A percentile compares a stretch with the other conserved stretches of the same genome.
phyloP scores from a whole-genome alignment of 2,888 invertebrate species.

The Mellilla xanthometata region DNA sequence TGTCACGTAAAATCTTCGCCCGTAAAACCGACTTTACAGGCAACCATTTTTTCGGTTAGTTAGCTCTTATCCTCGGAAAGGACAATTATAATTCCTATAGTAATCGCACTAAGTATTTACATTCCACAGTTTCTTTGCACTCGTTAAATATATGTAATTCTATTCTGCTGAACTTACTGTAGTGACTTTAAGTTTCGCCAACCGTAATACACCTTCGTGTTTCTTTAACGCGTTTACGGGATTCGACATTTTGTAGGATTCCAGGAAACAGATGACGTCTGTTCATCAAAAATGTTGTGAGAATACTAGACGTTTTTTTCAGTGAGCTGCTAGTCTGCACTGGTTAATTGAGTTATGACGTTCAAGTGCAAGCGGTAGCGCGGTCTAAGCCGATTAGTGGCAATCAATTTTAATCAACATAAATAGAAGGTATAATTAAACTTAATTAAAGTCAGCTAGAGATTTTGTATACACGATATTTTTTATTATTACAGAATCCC shows the following conservation, averaged over 20 bases:
- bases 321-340: neutral
- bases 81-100: no score
- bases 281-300: neutral
- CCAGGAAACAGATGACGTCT: neutral
- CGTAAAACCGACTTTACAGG: no score
- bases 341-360: conserved; percentile 10
- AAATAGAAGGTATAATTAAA: no score
- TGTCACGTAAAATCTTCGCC: no score
- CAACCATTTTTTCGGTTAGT: no score
- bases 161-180: conserved; percentile 52
- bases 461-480: no score
- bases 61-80: no score
- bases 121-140: no score
- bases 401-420: conserved; percentile 1
- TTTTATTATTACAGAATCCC: no score
- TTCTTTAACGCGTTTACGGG: conserved; percentile 47
- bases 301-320: neutral
- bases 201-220: conserved; percentile 47
- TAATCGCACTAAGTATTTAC: no score
- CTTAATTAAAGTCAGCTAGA: no score
- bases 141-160: no score
- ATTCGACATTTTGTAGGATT: conserved; percentile 39
- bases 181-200: conserved; percentile 51
- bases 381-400: conserved; percentile 11
- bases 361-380: conserved; percentile 8